phyloP scores from a whole-genome alignment of 2,797 vertebrate species.

The Ispidina picta region DNA sequence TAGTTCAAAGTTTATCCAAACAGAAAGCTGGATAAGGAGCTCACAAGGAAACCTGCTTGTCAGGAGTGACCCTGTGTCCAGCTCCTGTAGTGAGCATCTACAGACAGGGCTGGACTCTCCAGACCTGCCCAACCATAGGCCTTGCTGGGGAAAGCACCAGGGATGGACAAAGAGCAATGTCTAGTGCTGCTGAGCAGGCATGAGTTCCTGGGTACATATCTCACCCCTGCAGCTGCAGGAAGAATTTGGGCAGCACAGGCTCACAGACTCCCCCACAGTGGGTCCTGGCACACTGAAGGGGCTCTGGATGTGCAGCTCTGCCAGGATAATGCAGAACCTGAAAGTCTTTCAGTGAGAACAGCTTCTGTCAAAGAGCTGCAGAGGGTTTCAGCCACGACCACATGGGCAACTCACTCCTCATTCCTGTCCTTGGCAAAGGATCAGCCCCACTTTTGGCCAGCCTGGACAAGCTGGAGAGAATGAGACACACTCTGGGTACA shows the following conservation, averaged over 20 bases:
- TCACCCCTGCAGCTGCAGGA: not conserved
- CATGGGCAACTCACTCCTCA: not conserved
- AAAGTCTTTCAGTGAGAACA: not conserved
- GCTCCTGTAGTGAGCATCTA: not conserved
- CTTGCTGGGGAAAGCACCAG: not conserved
- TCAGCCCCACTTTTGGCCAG: not conserved
- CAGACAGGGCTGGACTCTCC: not conserved
- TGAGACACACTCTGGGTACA: not conserved
- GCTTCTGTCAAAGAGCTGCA: not conserved
- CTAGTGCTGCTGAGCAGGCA: not conserved
- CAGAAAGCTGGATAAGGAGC: not conserved
- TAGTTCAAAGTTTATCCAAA: slow-evolving; percentile 7
- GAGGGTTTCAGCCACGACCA: not conserved
- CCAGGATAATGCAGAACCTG: rapidly evolving
- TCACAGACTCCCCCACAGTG: rapidly evolving
- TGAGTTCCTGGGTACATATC: not conserved
- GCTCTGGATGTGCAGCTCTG: not conserved
- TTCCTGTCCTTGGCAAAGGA: not conserved
- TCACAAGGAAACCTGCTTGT: not conserved
- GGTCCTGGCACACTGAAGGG: not conserved
- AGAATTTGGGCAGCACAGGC: not conserved
- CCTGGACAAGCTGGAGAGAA: slow-evolving; percentile 12
- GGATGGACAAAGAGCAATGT: rapidly evolving
- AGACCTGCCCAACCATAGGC: not conserved
- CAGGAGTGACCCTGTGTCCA: not conserved